Base-by-base conservation (phyloP, 2,888 invertebrate genomes). In the Athrips mouffetella region DNA sequence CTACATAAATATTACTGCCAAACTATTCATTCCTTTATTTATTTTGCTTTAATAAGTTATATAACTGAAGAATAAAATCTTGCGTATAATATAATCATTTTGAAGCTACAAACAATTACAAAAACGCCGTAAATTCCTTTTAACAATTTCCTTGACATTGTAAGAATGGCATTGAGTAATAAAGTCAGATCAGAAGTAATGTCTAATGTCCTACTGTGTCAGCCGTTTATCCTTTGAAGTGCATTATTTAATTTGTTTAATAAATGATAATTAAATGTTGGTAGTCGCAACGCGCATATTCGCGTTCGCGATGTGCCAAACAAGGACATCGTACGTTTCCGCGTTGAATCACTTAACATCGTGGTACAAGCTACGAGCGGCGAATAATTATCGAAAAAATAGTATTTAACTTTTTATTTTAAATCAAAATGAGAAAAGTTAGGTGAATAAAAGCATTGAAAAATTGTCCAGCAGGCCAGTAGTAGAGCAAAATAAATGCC, bases 271-370 rank as follows among this genome's bases (percentile, higher is more conserved):
- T 84, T 77, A 77, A 70, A 65, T 63, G 67, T 64, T 70, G 74
- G 75, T 78, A 77, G 76, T 79, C 73, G 78, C n/a, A n/a, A 69
- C 57, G 73, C 67, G 76, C 77, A 80, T 74, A 80, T 81, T 79
- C 72, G 78, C 74, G 76, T 80, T 79, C 71, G 78, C 74, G 76
- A 79, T 79, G 77, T 61, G 60, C 82, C 84, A 70, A 81, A 85
- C 85, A 86, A 86, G 87, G 86, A 81, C 83, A 73, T 59, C 51
- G 63, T 62, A 62, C 65, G 73, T 79, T 87, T 87, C 87, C 87
- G 85, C 64, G 77, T 87, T 87, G 85, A 83, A 71, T 84, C 83
- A 85, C 58, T 70, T 64, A 52, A 53, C 21, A 21, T 21, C 47
- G 53, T 55, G 54, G 58, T 33, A 41, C 57, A 71, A 65, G 70